Conservation (phyloP, 2,888 invertebrate genomes). For the Argyra leucocephala region DNA sequence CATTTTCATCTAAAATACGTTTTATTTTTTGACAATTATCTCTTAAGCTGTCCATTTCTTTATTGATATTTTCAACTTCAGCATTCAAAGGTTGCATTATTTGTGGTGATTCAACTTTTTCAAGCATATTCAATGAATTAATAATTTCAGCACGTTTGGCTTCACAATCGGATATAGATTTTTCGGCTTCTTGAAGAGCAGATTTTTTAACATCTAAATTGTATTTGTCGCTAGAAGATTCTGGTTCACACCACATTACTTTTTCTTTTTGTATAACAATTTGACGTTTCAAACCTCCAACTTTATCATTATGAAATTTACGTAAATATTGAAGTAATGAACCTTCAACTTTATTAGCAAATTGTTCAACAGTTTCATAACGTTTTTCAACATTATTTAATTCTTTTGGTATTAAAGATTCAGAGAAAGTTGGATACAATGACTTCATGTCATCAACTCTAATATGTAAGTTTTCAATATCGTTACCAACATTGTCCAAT, state of each 20-base stretch:
- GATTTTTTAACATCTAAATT: constrained; percentile 84
- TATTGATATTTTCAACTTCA: constrained; percentile 60
- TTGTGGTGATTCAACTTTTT: constrained; percentile 64
- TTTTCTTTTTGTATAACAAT: constrained; percentile 77
- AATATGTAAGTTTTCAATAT: constrained; percentile 58
- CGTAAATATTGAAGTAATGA: constrained; percentile 71
- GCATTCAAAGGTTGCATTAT: constrained; percentile 55
- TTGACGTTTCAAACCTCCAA: constrained; percentile 69
- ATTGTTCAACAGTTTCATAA: constrained; percentile 64
- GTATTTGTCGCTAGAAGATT: constrained; percentile 80
- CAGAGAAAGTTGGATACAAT: constrained; percentile 67
- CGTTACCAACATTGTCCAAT: constrained; percentile 57
- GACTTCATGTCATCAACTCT: constrained; percentile 62
- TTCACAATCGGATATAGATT: constrained; percentile 62
- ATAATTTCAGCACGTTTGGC: constrained; percentile 57
- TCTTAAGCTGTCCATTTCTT: constrained; percentile 62
- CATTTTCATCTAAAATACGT: constrained; percentile 55
- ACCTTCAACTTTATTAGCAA: constrained; percentile 73
- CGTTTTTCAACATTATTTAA: constrained; percentile 73
- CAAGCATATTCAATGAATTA: constrained; percentile 60
- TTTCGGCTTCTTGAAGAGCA: constrained; percentile 65
- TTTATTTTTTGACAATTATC: constrained; percentile 60
- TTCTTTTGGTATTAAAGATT: constrained; percentile 71
- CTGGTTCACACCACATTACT: constrained; percentile 82
- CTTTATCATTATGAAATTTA: constrained; percentile 77